Conservation (phyloP, 2,113 vertebrate genomes). For the Herpailurus yagouaroundi region DNA sequence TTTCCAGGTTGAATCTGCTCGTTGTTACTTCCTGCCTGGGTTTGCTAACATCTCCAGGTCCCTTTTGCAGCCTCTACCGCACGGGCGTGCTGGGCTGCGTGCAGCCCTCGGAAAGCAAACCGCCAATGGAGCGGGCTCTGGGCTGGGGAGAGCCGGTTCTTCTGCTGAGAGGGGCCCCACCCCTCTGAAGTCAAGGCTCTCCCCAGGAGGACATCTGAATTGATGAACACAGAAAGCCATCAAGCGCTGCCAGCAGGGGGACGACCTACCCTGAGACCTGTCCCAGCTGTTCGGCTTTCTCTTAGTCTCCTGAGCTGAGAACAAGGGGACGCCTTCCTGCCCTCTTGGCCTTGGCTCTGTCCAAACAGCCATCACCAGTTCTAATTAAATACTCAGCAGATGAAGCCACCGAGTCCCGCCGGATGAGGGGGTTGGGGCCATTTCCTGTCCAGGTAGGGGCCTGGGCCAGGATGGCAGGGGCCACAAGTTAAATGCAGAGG, state of each 20-base stretch:
- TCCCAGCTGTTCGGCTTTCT: constrained; percentile 63
- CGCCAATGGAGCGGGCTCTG: neutral
- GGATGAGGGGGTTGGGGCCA: neutral
- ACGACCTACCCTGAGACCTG: constrained; percentile 47
- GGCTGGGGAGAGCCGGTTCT: neutral
- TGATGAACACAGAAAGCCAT: constrained; percentile 37
- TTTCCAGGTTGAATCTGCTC: constrained; percentile 77
- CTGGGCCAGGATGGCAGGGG: neutral
- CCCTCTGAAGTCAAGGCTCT: constrained; percentile 23
- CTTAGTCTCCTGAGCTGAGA: constrained; percentile 23
- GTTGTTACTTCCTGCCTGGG: constrained; percentile 73
- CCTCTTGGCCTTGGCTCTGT: constrained; percentile 58
- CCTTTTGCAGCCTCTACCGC: constrained; percentile 4
- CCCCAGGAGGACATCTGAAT: constrained; percentile 44
- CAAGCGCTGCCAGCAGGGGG: constrained; percentile 32
- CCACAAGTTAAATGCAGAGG: neutral
- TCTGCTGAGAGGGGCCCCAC: constrained; percentile 3
- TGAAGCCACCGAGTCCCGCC: neutral
- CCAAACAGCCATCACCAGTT: constrained; percentile 53
- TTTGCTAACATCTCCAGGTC: constrained; percentile 66
- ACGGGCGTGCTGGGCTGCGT: neutral
- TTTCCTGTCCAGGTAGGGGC: constrained; percentile 12
- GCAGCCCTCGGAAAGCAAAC: neutral
- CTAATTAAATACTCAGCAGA: constrained; percentile 70
- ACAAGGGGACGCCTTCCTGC: constrained; percentile 68